Percentiles rank a stretch among this genome's conserved stretches.
Conservation (phyloP, 2,888 invertebrate species). For the Lamellibrachia satsuma region DNA sequence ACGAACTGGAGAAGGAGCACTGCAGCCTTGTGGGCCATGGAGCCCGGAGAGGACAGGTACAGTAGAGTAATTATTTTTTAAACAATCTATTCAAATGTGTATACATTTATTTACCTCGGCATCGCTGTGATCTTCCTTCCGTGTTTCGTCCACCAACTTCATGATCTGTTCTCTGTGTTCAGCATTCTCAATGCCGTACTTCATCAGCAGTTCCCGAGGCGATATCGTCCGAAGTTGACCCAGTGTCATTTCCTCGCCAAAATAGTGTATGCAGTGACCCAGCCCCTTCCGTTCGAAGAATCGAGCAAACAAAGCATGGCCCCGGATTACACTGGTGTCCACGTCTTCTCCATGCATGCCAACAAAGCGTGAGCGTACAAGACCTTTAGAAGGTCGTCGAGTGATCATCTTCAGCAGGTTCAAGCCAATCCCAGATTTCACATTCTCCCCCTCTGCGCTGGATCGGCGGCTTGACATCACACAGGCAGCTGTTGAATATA, state of each 20-base stretch:
- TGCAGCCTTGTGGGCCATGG: too few species aligned
- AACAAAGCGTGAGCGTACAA: background rate
- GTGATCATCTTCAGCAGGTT: constrained; percentile 6
- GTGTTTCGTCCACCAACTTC: constrained; percentile 36
- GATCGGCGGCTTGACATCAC: constrained; percentile 1
- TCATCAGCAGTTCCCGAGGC: constrained; percentile 36
- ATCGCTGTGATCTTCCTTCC: constrained; percentile 40
- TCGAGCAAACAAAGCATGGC: constrained; percentile 53
- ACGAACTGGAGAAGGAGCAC: too few species aligned
- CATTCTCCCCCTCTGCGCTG: constrained; percentile 17
- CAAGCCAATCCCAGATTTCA: background rate
- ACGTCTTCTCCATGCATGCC: constrained; percentile 23
- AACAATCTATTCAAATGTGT: background rate
- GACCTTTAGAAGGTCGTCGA: background rate
- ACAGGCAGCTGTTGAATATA: background rate
- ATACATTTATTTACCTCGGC: constrained; percentile 35
- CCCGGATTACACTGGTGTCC: constrained; percentile 39
- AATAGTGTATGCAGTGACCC: constrained; percentile 56
- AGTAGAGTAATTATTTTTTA: background rate
- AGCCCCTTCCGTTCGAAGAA: constrained; percentile 56
- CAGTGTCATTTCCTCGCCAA: constrained; percentile 60
- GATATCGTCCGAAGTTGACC: constrained; percentile 50
- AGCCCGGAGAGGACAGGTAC: too few species aligned
- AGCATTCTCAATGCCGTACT: constrained; percentile 35
- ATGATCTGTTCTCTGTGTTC: constrained; percentile 39